Conservation (phyloP, 2,797 vertebrate genomes). For the Amniataba percoides region DNA sequence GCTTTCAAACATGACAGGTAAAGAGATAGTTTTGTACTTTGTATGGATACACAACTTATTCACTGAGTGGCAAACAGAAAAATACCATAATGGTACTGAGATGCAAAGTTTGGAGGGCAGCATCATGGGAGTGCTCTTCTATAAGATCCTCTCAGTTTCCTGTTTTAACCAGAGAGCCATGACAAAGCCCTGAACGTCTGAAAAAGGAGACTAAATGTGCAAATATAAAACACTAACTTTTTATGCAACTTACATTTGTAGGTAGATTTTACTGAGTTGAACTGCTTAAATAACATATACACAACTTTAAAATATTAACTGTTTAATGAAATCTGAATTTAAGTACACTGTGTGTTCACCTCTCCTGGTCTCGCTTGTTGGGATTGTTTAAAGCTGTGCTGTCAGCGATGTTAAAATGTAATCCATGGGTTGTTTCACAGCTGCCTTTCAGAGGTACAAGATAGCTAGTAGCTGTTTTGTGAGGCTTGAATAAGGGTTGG, state of each 20-base stretch:
- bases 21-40: constrained; percentile 68
- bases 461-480: constrained; percentile 57
- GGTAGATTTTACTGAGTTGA: constrained; percentile 34
- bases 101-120: constrained; percentile 55
- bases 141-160: constrained; percentile 35
- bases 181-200: constrained; percentile 29
- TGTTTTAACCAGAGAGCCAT: constrained; percentile 23
- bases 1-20: constrained; percentile 77
- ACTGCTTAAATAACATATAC: constrained; percentile 18
- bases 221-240: neutral
- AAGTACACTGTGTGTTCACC: constrained; percentile 5
- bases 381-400: constrained; percentile 41
- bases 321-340: constrained; percentile 30
- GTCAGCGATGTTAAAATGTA: constrained; percentile 49
- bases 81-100: constrained; percentile 54
- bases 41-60: constrained; percentile 47
- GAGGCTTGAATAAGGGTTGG: constrained; percentile 46
- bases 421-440: constrained; percentile 40
- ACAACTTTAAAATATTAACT: constrained; percentile 22
- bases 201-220: constrained; percentile 9
- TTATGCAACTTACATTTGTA: neutral
- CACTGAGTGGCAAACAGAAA: constrained; percentile 55
- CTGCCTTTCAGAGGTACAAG: constrained; percentile 53
- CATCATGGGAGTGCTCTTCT: constrained; percentile 6
- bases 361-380: constrained; percentile 10